These are phyloP conservation scores for Lithophane ornitopus DNA, from an alignment of 2,888 invertebrate species.

Conservation along the genomic window DNA sequence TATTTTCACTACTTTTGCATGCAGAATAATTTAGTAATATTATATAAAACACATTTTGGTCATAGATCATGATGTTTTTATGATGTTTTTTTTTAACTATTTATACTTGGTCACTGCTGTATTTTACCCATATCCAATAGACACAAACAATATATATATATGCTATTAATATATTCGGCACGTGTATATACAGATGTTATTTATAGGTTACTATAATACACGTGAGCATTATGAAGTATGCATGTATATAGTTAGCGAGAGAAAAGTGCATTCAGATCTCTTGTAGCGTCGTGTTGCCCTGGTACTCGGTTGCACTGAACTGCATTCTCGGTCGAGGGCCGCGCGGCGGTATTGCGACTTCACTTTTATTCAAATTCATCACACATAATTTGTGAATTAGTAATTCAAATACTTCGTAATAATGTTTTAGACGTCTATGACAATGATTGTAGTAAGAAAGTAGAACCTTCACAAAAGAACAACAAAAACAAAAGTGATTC, in stretches of 20 bases:
- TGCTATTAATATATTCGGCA: slow-evolving; percentile 40
- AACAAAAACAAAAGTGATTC: not conserved
- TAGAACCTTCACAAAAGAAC: not conserved
- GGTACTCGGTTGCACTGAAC: slow-evolving; percentile 83
- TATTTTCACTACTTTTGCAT: not conserved
- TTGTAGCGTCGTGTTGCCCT: slow-evolving; percentile 77
- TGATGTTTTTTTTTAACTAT: not conserved
- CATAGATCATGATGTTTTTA: not conserved
- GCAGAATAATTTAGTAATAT: not conserved
- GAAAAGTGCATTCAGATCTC: slow-evolving; percentile 76
- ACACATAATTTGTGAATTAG: slow-evolving; percentile 10
- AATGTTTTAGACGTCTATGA: not conserved
- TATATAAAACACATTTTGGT: not conserved
- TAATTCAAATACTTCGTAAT: not conserved
- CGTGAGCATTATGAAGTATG: slow-evolving; percentile 14
- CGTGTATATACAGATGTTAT: slow-evolving; percentile 45
- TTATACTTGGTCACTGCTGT: not conserved
- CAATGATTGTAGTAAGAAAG: not conserved
- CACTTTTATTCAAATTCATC: slow-evolving; percentile 33
- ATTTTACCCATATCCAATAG: slow-evolving; percentile 1
- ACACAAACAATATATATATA: not conserved
- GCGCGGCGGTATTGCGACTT: slow-evolving; percentile 55
- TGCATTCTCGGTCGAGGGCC: slow-evolving; percentile 78
- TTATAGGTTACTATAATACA: slow-evolving; percentile 34
- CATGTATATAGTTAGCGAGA: slow-evolving; percentile 39